These are phyloP conservation scores for Saturnia japonica DNA, from an alignment of 2,888 invertebrate species.

Conservation along the genomic window DNA sequence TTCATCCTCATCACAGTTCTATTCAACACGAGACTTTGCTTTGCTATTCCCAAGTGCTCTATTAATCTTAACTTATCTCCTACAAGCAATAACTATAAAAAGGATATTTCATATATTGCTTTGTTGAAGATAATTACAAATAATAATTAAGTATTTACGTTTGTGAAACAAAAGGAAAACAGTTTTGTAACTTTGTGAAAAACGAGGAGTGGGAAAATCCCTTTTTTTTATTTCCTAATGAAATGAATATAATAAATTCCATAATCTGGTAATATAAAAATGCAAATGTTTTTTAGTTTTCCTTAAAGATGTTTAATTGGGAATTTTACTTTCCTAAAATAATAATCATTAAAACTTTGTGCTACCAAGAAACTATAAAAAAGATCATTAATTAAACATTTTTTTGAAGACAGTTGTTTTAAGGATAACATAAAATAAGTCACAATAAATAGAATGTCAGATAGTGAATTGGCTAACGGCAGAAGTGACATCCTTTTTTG, in stretches of 20 bases:
- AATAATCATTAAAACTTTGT: background rate
- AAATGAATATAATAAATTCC: background rate
- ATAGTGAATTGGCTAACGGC: background rate
- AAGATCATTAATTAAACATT: slow-evolving; percentile 3
- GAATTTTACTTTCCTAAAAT: background rate
- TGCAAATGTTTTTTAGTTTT: background rate
- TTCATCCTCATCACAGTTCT: no score
- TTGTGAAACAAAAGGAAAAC: background rate
- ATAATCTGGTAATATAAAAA: background rate
- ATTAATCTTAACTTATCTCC: no score
- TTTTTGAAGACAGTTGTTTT: background rate
- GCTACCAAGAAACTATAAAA: background rate
- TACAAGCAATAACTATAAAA: no score
- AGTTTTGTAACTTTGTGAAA: background rate
- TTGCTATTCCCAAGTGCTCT: no score
- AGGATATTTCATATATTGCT: no score
- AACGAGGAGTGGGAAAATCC: background rate
- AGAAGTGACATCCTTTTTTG: background rate
- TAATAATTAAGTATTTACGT: no score
- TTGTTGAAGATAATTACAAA: no score
- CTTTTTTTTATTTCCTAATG: background rate
- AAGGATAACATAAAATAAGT: background rate
- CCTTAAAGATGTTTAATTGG: background rate
- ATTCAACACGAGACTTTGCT: no score
- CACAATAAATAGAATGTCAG: background rate